Evolutionary conservation across 2,113 vertebrate species (phyloP).

Genomic region (Rynchops niger): DNA sequence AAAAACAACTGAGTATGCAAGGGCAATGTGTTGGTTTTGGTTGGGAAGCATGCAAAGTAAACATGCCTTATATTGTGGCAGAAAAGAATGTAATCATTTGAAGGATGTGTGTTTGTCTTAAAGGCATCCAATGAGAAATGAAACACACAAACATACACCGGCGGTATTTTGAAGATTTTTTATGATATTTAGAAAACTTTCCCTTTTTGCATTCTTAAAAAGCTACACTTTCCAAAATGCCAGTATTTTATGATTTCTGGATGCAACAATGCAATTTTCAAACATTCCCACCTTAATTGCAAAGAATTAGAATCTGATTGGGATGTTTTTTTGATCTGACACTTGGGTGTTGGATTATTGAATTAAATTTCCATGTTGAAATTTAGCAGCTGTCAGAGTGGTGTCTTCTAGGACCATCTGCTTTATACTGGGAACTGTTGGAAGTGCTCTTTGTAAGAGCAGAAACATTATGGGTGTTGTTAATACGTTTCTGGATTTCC

Average conservation of each 20-base stretch:
- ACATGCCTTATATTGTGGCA: background rate
- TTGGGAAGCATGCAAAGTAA: background rate
- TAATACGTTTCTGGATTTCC: slow-evolving; percentile 19
- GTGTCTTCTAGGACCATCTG: background rate
- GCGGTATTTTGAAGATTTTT: background rate
- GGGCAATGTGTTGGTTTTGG: background rate
- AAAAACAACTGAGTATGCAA: background rate
- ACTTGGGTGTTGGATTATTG: background rate
- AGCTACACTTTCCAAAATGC: background rate
- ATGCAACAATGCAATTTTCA: background rate
- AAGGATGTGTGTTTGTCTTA: background rate
- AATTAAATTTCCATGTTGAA: background rate
- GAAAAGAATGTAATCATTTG: background rate
- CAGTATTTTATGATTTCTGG: background rate
- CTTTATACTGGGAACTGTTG: background rate
- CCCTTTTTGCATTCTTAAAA: background rate
- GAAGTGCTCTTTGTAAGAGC: background rate
- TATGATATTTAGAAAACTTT: background rate
- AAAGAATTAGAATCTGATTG: background rate
- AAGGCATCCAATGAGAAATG: background rate
- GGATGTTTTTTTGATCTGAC: no score
- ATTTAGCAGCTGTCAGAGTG: background rate
- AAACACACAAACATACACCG: background rate
- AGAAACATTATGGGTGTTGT: background rate
- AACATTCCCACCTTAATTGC: background rate